Evolutionary conservation across 2,797 vertebrate species (phyloP).

Genomic region (Squalus acanthias): DNA sequence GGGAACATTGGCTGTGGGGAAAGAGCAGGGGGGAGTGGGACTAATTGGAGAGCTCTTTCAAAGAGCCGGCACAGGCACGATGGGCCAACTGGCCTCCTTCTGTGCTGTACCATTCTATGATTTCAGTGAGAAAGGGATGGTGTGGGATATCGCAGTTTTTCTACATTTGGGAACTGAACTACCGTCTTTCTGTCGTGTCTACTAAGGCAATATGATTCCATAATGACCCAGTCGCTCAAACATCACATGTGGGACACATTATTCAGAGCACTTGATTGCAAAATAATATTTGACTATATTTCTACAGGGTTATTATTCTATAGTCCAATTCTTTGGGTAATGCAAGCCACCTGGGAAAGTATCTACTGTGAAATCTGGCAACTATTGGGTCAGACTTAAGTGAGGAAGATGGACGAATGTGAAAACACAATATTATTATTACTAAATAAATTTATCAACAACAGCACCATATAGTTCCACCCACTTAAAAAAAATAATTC

Average conservation of each 20-base stretch:
- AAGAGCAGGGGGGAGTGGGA: background rate
- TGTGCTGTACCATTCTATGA: background rate
- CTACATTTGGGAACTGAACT: background rate
- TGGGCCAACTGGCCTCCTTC: background rate
- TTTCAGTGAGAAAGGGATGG: background rate
- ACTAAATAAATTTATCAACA: background rate
- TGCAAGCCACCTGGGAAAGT: background rate
- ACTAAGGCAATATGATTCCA: background rate
- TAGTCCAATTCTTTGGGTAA: constrained; percentile 5
- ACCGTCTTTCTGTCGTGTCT: background rate
- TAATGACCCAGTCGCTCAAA: background rate
- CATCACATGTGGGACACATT: constrained; percentile 24
- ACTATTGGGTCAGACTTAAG: background rate
- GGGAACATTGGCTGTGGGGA: background rate
- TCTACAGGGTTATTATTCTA: background rate
- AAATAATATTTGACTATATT: constrained; percentile 25
- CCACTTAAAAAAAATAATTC: background rate
- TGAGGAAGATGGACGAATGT: background rate
- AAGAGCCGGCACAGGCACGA: background rate
- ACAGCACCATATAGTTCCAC: background rate
- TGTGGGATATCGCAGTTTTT: background rate
- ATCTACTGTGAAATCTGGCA: constrained; percentile 15
- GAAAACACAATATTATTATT: background rate
- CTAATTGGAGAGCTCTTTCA: background rate
- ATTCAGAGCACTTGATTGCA: background rate